Evolutionary conservation across 2,113 vertebrate genomes (phyloP), one percentile per base, ranked within the genome.

Genomic region (Charina bottae): DNA sequence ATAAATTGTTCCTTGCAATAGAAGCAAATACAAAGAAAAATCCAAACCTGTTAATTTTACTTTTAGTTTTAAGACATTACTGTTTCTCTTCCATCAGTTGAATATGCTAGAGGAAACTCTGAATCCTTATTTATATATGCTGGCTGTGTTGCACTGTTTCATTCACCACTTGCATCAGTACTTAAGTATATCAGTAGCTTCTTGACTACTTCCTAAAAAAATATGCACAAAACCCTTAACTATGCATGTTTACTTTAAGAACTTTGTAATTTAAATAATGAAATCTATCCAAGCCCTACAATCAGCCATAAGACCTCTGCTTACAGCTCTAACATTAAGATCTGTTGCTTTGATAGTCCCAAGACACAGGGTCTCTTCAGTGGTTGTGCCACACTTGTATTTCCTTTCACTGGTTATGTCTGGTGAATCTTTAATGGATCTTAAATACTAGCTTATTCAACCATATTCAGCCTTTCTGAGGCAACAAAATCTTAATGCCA

Each of bases 391-490:
- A 89, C 46, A 58, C 4, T 84, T 90, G 24, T 60, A 60, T 85
- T 59, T 84, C 12, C 58, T 83, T 42, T 1, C 21, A 28, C 23
- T 46, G 33, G 26, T 60, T 37, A 2, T 33, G 19, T 46, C 23
- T 12, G 4, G 87, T 49, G 37, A 68, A 2, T 46, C 13, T 78
- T 91, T 21, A 37, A 0, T 28, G 54, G 60, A 46, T 11, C 0
- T 93, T 93, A 26, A 53, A 64, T 84, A 83, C 28, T 86, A 83
- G 58, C 5, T 49, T 49, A 88, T 28, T 0, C 89, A 83, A 90
- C 83, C 84, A 46, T 37, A 23, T 83, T 58, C 83, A 64, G 85
- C 26, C 21, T 46, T 53, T 87, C 23, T 54, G 3, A 42, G 54
- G 49, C 85, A 59, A 53, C n/a, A 49, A 46, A 59, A 33, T 26